A percentile compares a stretch with the other conserved stretches of the same genome.
Conservation (phyloP, 1,140 invertebrate genomes). For the Drosophila nasuta region DNA sequence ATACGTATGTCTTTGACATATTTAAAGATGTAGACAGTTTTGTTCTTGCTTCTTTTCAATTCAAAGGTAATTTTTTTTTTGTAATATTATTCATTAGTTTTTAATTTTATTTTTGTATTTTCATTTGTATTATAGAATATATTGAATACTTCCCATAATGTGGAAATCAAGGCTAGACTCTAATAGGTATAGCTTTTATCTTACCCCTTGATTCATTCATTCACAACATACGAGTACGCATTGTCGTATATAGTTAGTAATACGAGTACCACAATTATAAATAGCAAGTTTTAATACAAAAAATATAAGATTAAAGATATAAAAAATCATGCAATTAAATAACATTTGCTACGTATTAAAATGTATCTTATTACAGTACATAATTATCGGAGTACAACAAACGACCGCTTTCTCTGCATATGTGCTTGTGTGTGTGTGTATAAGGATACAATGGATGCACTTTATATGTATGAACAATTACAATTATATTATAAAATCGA, state of each 20-base stretch:
- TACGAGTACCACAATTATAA: slow-evolving; percentile 52
- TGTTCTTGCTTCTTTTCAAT: not conserved
- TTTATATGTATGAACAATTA: not conserved
- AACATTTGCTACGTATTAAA: slow-evolving; percentile 56
- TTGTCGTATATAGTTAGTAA: slow-evolving; percentile 45
- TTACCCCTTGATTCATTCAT: slow-evolving; percentile 21
- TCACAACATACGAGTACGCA: slow-evolving; percentile 11
- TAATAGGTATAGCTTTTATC: not conserved
- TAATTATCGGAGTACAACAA: slow-evolving; percentile 50
- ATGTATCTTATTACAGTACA: slow-evolving; percentile 50
- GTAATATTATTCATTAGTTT: not conserved
- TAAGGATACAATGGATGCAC: not conserved
- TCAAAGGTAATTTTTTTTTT: not conserved
- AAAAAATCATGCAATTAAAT: slow-evolving; percentile 61
- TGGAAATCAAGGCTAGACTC: too few species aligned
- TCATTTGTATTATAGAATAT: too few species aligned
- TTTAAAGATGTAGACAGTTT: not conserved
- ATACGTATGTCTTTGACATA: too few species aligned
- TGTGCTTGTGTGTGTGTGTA: not conserved
- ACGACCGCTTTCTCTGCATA: slow-evolving; percentile 21
- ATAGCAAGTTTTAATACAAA: slow-evolving; percentile 56
- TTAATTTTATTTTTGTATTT: too few species aligned
- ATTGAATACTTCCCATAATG: too few species aligned
- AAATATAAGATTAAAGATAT: slow-evolving; percentile 47
- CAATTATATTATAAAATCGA: too few species aligned